Evolutionary conservation across 1,140 invertebrate genomes (phyloP).

Genomic region (Metopolophium dirhodum): DNA sequence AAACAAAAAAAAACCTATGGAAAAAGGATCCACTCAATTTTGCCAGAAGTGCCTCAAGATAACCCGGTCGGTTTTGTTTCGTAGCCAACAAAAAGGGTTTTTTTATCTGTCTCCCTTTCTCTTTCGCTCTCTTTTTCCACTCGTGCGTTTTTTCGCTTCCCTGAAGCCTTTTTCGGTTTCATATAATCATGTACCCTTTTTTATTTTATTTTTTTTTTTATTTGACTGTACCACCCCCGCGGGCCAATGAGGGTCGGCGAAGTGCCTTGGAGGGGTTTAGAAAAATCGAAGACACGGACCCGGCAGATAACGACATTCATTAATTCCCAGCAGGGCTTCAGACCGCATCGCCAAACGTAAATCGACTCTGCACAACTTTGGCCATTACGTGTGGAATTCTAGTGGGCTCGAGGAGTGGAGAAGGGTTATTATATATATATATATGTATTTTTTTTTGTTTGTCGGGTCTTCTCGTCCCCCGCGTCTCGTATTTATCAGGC

Average conservation of each 20-base stretch:
- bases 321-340: conserved; percentile 56
- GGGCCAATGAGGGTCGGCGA: conserved; percentile 41
- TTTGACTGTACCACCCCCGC: neutral
- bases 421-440: conserved; percentile 29
- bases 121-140: conserved; percentile 32
- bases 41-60: conserved; percentile 57
- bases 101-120: conserved; percentile 33
- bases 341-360: conserved; percentile 53
- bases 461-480: conserved; percentile 31
- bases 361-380: conserved; percentile 55
- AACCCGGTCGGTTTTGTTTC: conserved; percentile 55
- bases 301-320: conserved; percentile 54
- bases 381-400: conserved; percentile 49
- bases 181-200: conserved; percentile 52
- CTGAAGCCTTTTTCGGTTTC: conserved; percentile 48
- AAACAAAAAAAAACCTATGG: neutral
- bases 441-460: conserved; percentile 41
- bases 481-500: conserved; percentile 53
- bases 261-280: conserved; percentile 52
- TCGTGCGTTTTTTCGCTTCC: conserved; percentile 39
- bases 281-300: conserved; percentile 57
- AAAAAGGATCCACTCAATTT: conserved; percentile 58
- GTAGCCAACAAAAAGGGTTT: conserved; percentile 56
- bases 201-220: conserved; percentile 18
- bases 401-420: conserved; percentile 10